Percentiles rank a stretch among this genome's conserved stretches.
Conservation (phyloP, 2,797 vertebrate genomes). For the Sebastes matsubarae region DNA sequence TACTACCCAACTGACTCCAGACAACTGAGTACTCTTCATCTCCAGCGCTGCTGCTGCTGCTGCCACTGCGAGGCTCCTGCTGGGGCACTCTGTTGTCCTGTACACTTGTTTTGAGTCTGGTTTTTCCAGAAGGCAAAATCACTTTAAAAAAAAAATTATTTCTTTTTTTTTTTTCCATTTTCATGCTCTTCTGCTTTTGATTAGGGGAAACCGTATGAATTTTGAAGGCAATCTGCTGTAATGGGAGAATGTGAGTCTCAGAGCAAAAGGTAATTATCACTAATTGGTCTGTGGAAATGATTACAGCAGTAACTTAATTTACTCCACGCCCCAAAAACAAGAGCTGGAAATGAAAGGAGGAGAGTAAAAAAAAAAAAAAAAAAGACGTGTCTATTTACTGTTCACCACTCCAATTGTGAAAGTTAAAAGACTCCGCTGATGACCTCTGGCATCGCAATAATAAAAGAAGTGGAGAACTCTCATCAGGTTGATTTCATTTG, state of each 20-base stretch:
- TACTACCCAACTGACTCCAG: conserved; percentile 70
- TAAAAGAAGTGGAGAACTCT: conserved; percentile 70
- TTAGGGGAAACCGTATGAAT: conserved; percentile 18
- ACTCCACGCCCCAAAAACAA: conserved; percentile 38
- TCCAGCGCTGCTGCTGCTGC: conserved; percentile 21
- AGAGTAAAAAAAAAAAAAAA: conserved; percentile 26
- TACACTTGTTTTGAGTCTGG: neutral
- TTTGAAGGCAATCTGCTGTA: conserved; percentile 39
- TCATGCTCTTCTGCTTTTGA: conserved; percentile 36
- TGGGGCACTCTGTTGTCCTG: neutral
- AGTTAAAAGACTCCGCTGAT: conserved; percentile 80
- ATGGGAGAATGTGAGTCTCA: conserved; percentile 53
- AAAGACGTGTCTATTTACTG: conserved; percentile 59
- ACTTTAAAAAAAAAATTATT: neutral
- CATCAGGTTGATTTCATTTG: conserved; percentile 76
- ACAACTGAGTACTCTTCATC: conserved; percentile 65
- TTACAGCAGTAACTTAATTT: conserved; percentile 70
- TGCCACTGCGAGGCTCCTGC: conserved; percentile 12
- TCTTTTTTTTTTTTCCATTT: neutral
- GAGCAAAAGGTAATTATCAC: conserved; percentile 66
- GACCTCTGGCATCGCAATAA: conserved; percentile 77
- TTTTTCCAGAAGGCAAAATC: conserved; percentile 4
- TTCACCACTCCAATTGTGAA: conserved; percentile 63
- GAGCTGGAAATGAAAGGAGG: conserved; percentile 33
- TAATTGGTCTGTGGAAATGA: conserved; percentile 76